Conservation (phyloP, 2,888 invertebrate species). For the Troglohyphantes excavatus region DNA sequence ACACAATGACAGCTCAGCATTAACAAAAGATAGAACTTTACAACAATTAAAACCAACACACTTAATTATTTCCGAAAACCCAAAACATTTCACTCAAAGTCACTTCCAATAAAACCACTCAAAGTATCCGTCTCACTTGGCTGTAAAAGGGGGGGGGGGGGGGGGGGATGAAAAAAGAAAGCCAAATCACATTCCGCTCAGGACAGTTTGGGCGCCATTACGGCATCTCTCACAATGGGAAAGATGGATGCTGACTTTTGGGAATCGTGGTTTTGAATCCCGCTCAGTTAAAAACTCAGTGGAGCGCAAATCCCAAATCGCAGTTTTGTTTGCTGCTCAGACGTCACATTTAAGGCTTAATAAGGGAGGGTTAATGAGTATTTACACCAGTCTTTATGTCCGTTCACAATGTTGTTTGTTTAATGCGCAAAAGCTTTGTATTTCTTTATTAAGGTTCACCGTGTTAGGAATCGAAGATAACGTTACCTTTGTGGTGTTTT, state of each 20-base stretch:
- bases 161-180: neutral
- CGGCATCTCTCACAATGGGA: neutral
- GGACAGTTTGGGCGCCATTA: constrained; percentile 52
- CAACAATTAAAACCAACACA: neutral
- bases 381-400: constrained; percentile 60
- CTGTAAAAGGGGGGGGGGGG: too few species aligned
- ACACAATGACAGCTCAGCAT: neutral
- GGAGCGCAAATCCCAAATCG: constrained; percentile 67
- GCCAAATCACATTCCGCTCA: constrained; percentile 13
- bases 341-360: constrained; percentile 67
- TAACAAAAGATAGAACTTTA: neutral
- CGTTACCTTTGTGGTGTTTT: too few species aligned
- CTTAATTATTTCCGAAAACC: neutral
- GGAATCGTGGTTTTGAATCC: constrained; percentile 66
- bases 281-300: constrained; percentile 62
- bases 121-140: neutral
- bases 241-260: neutral
- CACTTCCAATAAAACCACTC: neutral
- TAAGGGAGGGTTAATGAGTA: constrained; percentile 67
- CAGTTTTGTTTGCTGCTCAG: constrained; percentile 55
- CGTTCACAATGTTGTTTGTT: constrained; percentile 30
- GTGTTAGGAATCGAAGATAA: too few species aligned
- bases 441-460: neutral
- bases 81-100: neutral
- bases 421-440: constrained; percentile 15